Evolutionary conservation across 2,888 invertebrate genomes (phyloP).

Genomic region (Myathropa florea): DNA sequence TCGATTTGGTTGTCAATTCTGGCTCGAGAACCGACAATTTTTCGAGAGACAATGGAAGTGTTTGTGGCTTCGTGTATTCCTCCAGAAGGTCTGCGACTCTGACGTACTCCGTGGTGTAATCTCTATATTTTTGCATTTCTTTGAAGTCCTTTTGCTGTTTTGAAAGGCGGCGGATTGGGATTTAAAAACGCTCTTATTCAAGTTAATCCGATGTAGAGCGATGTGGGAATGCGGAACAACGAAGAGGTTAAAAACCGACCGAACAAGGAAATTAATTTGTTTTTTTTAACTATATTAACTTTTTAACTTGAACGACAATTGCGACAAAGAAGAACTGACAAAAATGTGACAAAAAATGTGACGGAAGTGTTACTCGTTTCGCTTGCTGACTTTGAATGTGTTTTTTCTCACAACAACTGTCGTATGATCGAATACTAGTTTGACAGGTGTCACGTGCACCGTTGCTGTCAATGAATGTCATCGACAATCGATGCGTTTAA

Average conservation of each 20-base stretch:
- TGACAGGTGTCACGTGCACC: no score
- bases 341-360: conserved; percentile 3
- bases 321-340: neutral
- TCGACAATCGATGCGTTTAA: no score
- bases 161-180: no score
- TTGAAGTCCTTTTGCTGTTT: neutral
- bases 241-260: conserved; percentile 2
- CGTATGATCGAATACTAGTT: no score
- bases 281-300: no score
- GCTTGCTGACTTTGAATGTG: conserved; percentile 76
- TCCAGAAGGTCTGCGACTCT: conserved; percentile 84
- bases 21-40: conserved; percentile 81
- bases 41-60: conserved; percentile 83
- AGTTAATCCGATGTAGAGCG: conserved; percentile 33
- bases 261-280: neutral
- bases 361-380: conserved; percentile 73
- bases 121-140: conserved; percentile 81
- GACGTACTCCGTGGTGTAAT: conserved; percentile 79
- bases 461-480: no score
- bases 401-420: no score
- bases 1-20: no score
- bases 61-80: conserved; percentile 81
- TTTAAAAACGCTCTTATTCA: neutral
- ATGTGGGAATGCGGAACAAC: neutral
- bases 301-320: neutral